Conservation (phyloP, 2,888 invertebrate genomes). For the Phanerotoma sp. region DNA sequence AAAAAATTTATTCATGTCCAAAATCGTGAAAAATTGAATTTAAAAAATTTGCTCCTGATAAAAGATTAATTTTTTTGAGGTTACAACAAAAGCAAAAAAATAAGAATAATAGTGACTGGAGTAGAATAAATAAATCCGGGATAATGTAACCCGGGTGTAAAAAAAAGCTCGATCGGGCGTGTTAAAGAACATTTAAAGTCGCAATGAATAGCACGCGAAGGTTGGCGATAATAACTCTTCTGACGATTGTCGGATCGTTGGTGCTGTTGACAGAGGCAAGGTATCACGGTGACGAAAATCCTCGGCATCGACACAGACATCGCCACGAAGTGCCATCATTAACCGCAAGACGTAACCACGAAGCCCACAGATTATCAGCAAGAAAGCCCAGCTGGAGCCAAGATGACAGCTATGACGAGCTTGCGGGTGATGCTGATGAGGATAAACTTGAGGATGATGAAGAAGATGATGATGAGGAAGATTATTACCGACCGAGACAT, state of each 20-base stretch:
- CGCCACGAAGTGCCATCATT: conserved; percentile 43
- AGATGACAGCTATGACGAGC: conserved; percentile 35
- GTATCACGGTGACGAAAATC: conserved; percentile 36
- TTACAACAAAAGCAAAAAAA: too few species aligned
- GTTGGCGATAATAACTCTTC: conserved; percentile 36
- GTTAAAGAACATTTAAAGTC: conserved; percentile 26
- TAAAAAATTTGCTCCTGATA: too few species aligned
- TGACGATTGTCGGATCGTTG: conserved; percentile 36
- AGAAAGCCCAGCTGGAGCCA: conserved; percentile 30
- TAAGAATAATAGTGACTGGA: neutral
- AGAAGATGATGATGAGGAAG: conserved; percentile 28
- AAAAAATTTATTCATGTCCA: too few species aligned
- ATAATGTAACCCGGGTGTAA: conserved; percentile 30
- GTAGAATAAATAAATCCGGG: neutral
- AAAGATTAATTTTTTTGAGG: neutral
- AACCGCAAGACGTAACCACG: conserved; percentile 20
- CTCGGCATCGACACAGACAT: conserved; percentile 49
- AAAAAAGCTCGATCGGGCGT: conserved; percentile 21
- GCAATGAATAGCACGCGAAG: conserved; percentile 42
- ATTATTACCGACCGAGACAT: conserved; percentile 24
- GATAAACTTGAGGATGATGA: conserved; percentile 31
- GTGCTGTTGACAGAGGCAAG: conserved; percentile 37
- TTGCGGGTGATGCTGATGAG: conserved; percentile 32
- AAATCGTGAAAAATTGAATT: too few species aligned
- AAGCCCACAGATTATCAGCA: neutral